Evolutionary conservation across 1,140 invertebrate species (phyloP), one percentile per base, ranked within the genome.

Genomic region (Odontomachus brunneus): DNA sequence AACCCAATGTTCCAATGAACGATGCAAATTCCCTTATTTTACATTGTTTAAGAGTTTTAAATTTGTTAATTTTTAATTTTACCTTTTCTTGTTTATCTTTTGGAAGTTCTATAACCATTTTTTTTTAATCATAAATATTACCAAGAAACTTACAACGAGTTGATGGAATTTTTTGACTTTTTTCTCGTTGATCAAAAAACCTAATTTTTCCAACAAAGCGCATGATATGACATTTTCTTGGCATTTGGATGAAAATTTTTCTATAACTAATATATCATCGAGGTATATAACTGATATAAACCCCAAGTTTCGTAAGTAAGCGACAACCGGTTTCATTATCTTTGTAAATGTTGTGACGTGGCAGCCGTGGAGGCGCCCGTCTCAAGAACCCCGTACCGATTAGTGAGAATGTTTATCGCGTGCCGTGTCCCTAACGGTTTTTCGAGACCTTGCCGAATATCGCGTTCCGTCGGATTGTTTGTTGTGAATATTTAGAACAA

Each of bases 321-420:
- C 33, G 2, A 38, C 9, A 7, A 89, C 74, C 7, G 87, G 84
- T 83, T 86, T 90, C 82, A 84, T 62, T 11, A 89, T 14, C 60
- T 90, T 90, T 1, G 86, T 90, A 49, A 90, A n/a, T n/a, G n/a
- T n/a, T n/a, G n/a, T n/a, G n/a, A n/a, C n/a, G n/a, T n/a, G n/a
- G n/a, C n/a, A n/a, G n/a, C n/a, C n/a, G n/a, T n/a, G n/a, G n/a
- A n/a, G n/a, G n/a, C n/a, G n/a, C n/a, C n/a, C n/a, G n/a, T n/a
- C n/a, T n/a, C n/a, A n/a, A n/a, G n/a, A n/a, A n/a, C n/a, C n/a
- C n/a, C n/a, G n/a, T n/a, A n/a, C n/a, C n/a, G n/a, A n/a, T n/a
- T n/a, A n/a, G n/a, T n/a, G n/a, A n/a, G n/a, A n/a, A n/a, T n/a
- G n/a, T n/a, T n/a, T n/a, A n/a, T n/a, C n/a, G n/a, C n/a, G n/a